Percentiles rank a stretch among this genome's conserved stretches.
These are phyloP conservation scores for Cochlearius cochlearius DNA, from an alignment of 2,113 vertebrate species.

Conservation along the genomic window DNA sequence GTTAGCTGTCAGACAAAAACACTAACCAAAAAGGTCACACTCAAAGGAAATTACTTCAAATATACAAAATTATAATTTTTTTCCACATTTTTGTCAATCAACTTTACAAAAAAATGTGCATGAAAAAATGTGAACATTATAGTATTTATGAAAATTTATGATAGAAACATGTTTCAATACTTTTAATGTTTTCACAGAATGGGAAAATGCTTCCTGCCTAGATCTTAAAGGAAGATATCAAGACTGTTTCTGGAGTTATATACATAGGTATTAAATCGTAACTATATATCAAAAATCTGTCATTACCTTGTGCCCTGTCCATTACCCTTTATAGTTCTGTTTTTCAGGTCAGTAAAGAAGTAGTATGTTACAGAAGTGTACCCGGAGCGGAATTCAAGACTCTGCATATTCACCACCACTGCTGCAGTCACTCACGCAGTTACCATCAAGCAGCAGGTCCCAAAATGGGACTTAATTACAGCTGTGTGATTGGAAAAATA, in stretches of 20 bases:
- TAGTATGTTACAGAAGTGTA: background rate
- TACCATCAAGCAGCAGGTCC: background rate
- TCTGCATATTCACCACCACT: background rate
- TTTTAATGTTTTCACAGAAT: background rate
- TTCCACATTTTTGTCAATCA: background rate
- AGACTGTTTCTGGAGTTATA: background rate
- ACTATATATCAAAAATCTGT: background rate
- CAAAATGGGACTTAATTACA: background rate
- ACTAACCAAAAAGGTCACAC: background rate
- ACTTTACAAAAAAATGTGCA: background rate
- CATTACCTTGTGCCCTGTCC: background rate
- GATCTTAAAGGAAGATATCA: background rate
- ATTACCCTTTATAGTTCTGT: background rate
- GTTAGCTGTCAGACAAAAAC: background rate
- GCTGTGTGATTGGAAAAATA: background rate
- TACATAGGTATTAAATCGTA: background rate
- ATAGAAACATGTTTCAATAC: background rate
- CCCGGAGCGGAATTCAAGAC: background rate
- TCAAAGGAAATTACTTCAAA: background rate
- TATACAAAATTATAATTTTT: fast-evolving
- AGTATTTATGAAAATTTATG: background rate
- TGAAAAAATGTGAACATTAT: background rate
- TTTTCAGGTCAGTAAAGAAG: background rate
- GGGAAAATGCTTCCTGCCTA: background rate
- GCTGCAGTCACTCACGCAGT: background rate